phyloP scores from a whole-genome alignment of 2,113 vertebrate species.

The Epinephelus moara region DNA sequence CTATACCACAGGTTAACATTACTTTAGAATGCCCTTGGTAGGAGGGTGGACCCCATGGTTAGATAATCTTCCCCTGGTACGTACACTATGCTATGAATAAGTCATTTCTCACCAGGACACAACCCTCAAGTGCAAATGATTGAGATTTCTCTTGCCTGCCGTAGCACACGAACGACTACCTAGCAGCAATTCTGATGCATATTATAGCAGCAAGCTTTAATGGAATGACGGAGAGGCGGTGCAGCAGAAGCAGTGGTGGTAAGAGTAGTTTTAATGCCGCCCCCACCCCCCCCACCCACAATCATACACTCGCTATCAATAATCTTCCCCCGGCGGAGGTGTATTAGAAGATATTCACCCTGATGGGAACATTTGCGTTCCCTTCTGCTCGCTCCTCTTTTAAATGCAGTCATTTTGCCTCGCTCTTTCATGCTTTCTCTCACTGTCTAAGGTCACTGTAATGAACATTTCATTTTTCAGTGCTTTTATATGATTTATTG shows the following conservation, averaged over 20 bases:
- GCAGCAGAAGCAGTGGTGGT: slow-evolving; percentile 32
- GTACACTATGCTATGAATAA: slow-evolving; percentile 72
- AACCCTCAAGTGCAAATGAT: slow-evolving; percentile 73
- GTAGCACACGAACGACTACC: slow-evolving; percentile 44
- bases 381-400: slow-evolving; percentile 44
- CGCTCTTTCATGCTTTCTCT: slow-evolving; percentile 30
- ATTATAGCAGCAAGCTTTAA: slow-evolving; percentile 63
- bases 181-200: slow-evolving; percentile 62
- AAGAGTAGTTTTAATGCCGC: slow-evolving; percentile 59
- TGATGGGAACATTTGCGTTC: slow-evolving; percentile 68
- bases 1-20: slow-evolving; percentile 51
- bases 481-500: slow-evolving; percentile 74
- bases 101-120: slow-evolving; percentile 72
- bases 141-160: slow-evolving; percentile 64
- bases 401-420: slow-evolving; percentile 53
- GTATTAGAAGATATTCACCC: slow-evolving; percentile 59
- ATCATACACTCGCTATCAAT: slow-evolving; percentile 64
- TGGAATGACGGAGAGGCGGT: slow-evolving; percentile 54
- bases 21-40: slow-evolving; percentile 66
- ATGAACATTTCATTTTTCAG: slow-evolving; percentile 72
- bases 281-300: slow-evolving; percentile 30
- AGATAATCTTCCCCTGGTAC: slow-evolving; percentile 69
- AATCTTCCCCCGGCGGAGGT: slow-evolving; percentile 54
- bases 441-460: slow-evolving; percentile 57
- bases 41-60: slow-evolving; percentile 44